These are phyloP conservation scores for Pomatostomus ruficeps DNA, from an alignment of 2,113 vertebrate species.

Conservation along the genomic window DNA sequence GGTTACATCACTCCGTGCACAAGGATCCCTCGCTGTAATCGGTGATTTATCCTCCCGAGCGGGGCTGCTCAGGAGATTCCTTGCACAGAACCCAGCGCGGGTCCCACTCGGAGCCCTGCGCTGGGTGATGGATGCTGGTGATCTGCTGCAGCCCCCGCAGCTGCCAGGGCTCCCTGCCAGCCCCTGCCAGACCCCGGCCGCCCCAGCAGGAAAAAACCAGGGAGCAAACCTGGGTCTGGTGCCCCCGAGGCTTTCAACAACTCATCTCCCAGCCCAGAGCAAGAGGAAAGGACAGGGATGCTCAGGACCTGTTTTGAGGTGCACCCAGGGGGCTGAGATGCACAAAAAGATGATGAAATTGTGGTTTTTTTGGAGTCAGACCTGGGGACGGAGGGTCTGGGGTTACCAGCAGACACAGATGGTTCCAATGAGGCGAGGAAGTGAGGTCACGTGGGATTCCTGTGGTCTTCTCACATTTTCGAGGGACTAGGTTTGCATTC, in stretches of 20 bases:
- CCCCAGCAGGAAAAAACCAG: not conserved
- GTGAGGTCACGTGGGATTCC: conserved; percentile 65
- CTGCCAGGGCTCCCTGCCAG: not conserved
- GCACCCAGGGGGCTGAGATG: not conserved
- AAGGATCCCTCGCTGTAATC: not conserved
- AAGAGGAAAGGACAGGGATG: not conserved
- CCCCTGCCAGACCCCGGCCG: not conserved
- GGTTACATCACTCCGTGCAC: not conserved
- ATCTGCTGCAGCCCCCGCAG: not conserved
- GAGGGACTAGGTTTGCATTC: conserved; percentile 8
- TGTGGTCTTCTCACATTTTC: conserved; percentile 62
- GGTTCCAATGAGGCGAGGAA: conserved; percentile 68
- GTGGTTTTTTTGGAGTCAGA: not conserved
- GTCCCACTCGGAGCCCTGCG: not conserved
- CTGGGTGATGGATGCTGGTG: not conserved
- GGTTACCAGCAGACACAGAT: conserved; percentile 63
- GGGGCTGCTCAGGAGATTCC: not conserved
- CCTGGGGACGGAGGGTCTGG: not conserved
- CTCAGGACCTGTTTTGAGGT: not conserved
- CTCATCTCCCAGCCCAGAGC: not conserved
- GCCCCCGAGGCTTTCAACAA: not conserved
- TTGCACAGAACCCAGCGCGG: not conserved
- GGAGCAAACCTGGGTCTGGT: not conserved
- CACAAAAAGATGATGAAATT: conserved; percentile 49
- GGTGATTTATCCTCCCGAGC: not conserved